Conservation (phyloP, 2,113 vertebrate species). For the Meles meles region DNA sequence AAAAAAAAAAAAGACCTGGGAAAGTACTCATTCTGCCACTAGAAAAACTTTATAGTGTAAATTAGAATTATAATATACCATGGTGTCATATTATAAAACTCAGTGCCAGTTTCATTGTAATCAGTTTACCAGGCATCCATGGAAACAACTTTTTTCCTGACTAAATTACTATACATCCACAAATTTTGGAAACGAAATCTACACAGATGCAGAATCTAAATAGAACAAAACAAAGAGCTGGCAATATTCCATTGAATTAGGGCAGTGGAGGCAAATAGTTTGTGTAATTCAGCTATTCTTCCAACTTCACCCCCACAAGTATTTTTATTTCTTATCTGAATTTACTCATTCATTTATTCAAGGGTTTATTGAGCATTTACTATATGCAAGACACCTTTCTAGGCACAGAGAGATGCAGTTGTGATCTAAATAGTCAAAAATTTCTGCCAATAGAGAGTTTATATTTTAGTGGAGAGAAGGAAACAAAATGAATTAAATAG, state of each 20-base stretch:
- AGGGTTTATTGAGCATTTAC: conserved; percentile 27
- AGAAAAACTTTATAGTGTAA: conserved; percentile 55
- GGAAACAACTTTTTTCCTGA: conserved; percentile 66
- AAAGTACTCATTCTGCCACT: conserved; percentile 48
- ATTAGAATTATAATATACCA: conserved; percentile 70
- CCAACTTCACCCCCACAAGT: background rate
- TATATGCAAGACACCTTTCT: background rate
- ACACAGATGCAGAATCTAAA: conserved; percentile 76
- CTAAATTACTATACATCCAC: conserved; percentile 75
- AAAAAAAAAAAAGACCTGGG: conserved; percentile 44
- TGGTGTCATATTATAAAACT: conserved; percentile 61
- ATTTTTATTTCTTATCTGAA: conserved; percentile 42
- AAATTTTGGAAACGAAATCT: conserved; percentile 72
- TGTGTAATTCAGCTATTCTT: conserved; percentile 41
- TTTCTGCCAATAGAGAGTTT: background rate
- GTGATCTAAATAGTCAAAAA: background rate
- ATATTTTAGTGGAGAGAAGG: background rate
- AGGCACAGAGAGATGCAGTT: background rate
- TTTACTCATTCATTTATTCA: conserved; percentile 3
- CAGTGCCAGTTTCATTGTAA: conserved; percentile 70
- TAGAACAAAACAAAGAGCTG: conserved; percentile 70
- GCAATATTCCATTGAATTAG: conserved; percentile 56
- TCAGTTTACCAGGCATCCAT: conserved; percentile 67
- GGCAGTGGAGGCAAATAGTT: conserved; percentile 39
- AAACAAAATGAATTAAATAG: background rate